Conservation (phyloP, 1,140 invertebrate species). For the Helicoverpa armigera region DNA sequence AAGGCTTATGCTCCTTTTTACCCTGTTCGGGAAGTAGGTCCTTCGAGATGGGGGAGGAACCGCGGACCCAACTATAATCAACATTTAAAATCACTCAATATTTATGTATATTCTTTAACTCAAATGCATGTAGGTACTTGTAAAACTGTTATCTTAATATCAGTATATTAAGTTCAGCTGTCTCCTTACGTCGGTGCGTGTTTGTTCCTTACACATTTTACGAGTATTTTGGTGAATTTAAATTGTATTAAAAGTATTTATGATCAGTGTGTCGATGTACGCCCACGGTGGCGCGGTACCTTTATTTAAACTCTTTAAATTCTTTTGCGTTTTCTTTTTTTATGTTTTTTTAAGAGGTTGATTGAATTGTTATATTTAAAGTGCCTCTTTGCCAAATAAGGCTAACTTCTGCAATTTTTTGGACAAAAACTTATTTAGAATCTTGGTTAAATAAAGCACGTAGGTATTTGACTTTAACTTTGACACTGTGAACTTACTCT, state of each 20-base stretch:
- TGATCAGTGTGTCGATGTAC: constrained; percentile 8
- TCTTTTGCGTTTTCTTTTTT: background rate
- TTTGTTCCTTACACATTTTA: constrained; percentile 43
- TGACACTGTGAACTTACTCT: no score
- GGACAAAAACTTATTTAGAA: no score
- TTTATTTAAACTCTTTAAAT: constrained; percentile 8
- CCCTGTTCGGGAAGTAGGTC: no score
- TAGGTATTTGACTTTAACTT: no score
- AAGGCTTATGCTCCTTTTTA: no score
- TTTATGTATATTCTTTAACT: constrained; percentile 35
- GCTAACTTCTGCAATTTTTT: no score
- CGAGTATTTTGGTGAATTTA: constrained; percentile 30
- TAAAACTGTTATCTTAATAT: constrained; percentile 37
- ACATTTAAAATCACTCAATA: background rate
- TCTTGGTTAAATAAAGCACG: no score
- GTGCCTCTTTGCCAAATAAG: no score
- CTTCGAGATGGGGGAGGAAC: background rate
- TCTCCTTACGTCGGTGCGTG: constrained; percentile 21
- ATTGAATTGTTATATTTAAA: no score
- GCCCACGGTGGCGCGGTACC: constrained; percentile 18
- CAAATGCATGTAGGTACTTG: background rate
- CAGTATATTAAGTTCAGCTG: constrained; percentile 11
- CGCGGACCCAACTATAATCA: no score
- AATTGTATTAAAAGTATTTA: constrained; percentile 39
- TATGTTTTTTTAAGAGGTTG: background rate